A percentile compares a stretch with the other conserved stretches of the same genome.
phyloP scores from a whole-genome alignment of 2,113 vertebrate species.

The Poeciliopsis occidentalis region DNA sequence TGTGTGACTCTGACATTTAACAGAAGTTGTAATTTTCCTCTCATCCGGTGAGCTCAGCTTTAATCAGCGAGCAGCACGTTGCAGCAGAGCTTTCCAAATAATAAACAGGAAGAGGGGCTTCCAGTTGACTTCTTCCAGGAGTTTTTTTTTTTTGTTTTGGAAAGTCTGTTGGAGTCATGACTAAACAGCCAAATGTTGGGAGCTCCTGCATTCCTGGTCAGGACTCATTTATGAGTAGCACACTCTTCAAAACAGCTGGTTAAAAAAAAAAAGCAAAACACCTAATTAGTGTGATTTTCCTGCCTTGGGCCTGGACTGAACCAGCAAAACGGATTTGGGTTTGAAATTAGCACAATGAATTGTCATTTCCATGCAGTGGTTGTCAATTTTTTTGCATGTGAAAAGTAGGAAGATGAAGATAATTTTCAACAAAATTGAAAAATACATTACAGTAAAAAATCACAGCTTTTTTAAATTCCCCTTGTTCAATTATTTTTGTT shows the following conservation, averaged over 20 bases:
- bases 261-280: no score
- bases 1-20: conserved; percentile 1
- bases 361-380: neutral
- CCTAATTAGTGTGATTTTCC: neutral
- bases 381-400: no score
- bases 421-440: no score
- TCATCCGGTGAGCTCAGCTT: neutral
- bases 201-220: neutral
- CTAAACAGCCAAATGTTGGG: neutral
- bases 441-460: no score
- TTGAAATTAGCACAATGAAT: neutral
- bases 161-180: neutral
- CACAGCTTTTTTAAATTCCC: no score
- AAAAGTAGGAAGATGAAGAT: no score
- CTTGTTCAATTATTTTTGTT: no score
- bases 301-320: neutral
- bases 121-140: neutral
- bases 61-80: neutral
- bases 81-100: conserved; percentile 9
- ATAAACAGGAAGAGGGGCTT: conserved; percentile 38
- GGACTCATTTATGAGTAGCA: neutral
- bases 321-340: neutral
- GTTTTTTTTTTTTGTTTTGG: conserved; percentile 23
- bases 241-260: neutral
- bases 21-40: neutral